phyloP scores from a whole-genome alignment of 2,113 vertebrate genomes.

The Epinephelus lanceolatus region DNA sequence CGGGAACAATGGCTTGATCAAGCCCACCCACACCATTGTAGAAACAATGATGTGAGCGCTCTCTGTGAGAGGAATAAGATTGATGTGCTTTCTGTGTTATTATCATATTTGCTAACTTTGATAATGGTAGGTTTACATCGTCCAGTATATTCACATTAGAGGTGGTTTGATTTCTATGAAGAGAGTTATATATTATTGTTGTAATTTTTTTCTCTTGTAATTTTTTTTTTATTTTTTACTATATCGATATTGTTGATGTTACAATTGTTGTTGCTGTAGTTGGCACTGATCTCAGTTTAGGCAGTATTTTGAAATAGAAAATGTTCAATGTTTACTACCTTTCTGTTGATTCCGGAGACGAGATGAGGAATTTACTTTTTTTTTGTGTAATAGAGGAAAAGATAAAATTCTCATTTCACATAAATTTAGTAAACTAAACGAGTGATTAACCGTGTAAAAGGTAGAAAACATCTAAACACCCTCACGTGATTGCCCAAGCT shows the following conservation, averaged over 20 bases:
- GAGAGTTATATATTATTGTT: constrained; percentile 70
- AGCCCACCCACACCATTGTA: constrained; percentile 95
- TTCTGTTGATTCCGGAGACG: constrained; percentile 73
- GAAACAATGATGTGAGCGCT: constrained; percentile 98
- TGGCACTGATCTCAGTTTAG: constrained; percentile 76
- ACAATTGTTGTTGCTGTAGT: constrained; percentile 77
- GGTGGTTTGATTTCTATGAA: constrained; percentile 83
- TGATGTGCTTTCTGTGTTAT: constrained; percentile 87
- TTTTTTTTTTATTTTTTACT: constrained; percentile 75
- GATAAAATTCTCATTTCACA: constrained; percentile 63
- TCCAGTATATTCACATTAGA: constrained; percentile 92
- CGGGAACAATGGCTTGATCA: constrained; percentile 88
- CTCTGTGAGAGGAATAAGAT: constrained; percentile 88
- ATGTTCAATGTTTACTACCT: constrained; percentile 76
- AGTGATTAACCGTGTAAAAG: constrained; percentile 56
- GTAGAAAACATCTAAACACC: constrained; percentile 55
- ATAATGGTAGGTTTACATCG: constrained; percentile 94
- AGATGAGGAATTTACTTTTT: constrained; percentile 60
- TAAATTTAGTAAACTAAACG: constrained; percentile 56
- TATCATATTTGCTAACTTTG: constrained; percentile 90
- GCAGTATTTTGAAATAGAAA: constrained; percentile 75
- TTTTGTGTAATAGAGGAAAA: constrained; percentile 43
- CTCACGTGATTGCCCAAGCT: constrained; percentile 58
- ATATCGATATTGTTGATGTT: constrained; percentile 74
- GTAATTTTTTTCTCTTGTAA: constrained; percentile 65